These are phyloP conservation scores for Porites lobata DNA, from an alignment of 92 coral and sea anemone genomes.

Conservation along the genomic window DNA sequence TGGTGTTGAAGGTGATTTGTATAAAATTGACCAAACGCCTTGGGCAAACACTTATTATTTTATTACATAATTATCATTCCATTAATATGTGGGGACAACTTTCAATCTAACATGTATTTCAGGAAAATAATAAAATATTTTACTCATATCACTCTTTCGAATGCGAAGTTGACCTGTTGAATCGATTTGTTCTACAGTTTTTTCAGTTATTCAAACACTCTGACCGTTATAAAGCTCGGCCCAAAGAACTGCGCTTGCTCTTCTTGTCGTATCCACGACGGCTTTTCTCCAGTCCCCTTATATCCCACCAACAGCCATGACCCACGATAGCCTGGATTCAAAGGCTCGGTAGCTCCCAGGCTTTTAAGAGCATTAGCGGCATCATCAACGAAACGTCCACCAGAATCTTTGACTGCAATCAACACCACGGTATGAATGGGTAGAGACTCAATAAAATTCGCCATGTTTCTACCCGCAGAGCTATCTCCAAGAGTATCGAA, in stretches of 20 bases:
- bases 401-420: constrained; percentile 64
- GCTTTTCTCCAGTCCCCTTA: constrained; percentile 77
- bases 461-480: constrained; percentile 54
- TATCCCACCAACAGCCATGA: constrained; percentile 75
- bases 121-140: too few species aligned
- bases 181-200: not conserved
- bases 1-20: too few species aligned
- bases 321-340: constrained; percentile 55
- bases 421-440: constrained; percentile 58
- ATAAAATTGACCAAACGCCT: too few species aligned
- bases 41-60: too few species aligned
- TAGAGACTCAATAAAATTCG: constrained; percentile 51
- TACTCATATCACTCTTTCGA: not conserved
- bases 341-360: constrained; percentile 62
- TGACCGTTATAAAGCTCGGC: constrained; percentile 53
- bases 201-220: not conserved
- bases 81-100: too few species aligned
- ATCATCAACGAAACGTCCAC: constrained; percentile 6
- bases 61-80: too few species aligned
- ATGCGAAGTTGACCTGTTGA: not conserved
- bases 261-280: constrained; percentile 73
- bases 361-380: constrained; percentile 61
- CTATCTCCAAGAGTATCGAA: constrained; percentile 70
- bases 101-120: too few species aligned
- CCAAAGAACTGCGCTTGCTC: constrained; percentile 37